Evolutionary conservation across 2,113 vertebrate species (phyloP).

Genomic region (Hemicordylus capensis): DNA sequence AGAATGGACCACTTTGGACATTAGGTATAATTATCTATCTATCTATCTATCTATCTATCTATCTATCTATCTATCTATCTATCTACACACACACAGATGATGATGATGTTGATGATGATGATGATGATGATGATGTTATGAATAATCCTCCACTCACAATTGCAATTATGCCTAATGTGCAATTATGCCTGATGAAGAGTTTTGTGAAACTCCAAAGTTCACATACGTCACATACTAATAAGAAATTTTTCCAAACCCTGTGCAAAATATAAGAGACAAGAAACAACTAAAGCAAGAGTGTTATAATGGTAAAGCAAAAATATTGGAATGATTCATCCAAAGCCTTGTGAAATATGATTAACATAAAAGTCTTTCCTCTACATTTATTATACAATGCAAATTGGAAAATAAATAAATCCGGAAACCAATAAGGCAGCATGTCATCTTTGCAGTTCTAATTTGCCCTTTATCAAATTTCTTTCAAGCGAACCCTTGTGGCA

Average conservation of each 20-base stretch:
- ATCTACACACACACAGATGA: too few species aligned
- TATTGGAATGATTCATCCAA: not conserved
- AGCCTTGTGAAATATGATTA: not conserved
- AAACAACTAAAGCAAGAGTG: not conserved
- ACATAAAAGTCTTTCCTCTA: not conserved
- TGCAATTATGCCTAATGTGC: not conserved
- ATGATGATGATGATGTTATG: not conserved
- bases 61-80: too few species aligned
- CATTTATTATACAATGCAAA: conserved; percentile 18
- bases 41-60: too few species aligned
- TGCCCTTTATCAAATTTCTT: conserved; percentile 5
- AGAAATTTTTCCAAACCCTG: not conserved
- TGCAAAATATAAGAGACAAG: not conserved
- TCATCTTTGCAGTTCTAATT: not conserved
- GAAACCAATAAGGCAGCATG: not conserved
- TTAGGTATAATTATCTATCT: too few species aligned
- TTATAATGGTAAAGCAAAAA: not conserved
- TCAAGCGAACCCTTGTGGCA: not conserved
- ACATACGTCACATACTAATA: not conserved
- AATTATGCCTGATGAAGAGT: not conserved
- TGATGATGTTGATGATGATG: too few species aligned
- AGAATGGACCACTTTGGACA: too few species aligned
- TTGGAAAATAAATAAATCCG: conserved; percentile 42
- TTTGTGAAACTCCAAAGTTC: not conserved
- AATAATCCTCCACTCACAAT: not conserved